Evolutionary conservation across 64 coral and sea anemone genomes (phyloP).

Genomic region (Platygyra sinensis): DNA sequence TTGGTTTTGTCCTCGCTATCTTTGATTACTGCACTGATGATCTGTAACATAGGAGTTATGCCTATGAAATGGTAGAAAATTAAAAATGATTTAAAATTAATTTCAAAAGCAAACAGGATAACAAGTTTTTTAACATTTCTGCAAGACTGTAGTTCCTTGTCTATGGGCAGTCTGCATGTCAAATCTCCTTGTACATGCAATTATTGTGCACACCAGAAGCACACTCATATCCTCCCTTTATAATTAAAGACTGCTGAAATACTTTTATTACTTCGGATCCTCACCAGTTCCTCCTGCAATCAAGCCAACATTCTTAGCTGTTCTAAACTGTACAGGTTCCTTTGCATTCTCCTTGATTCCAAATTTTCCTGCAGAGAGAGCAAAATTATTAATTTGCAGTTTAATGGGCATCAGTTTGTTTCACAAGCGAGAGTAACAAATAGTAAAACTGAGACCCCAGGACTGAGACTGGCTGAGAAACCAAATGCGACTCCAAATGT

Average conservation of each 20-base stretch:
- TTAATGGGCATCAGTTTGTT: too few species aligned
- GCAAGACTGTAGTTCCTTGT: too few species aligned
- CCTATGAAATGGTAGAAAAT: slow-evolving; percentile 18
- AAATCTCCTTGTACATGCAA: too few species aligned
- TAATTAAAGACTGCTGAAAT: too few species aligned
- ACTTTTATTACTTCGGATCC: neutral
- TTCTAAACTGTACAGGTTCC: slow-evolving; percentile 69
- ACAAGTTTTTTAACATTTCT: too few species aligned
- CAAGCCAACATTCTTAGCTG: slow-evolving; percentile 77
- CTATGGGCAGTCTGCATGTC: too few species aligned
- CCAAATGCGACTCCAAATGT: too few species aligned
- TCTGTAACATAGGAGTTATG: slow-evolving; percentile 97
- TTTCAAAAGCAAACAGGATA: neutral
- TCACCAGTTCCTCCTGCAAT: slow-evolving; percentile 97
- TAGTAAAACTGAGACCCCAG: too few species aligned
- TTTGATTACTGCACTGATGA: slow-evolving; percentile 88
- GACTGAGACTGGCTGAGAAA: too few species aligned
- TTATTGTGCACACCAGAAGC: neutral
- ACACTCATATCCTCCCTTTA: neutral
- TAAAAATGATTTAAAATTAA: neutral
- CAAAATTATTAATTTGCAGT: neutral
- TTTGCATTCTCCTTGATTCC: slow-evolving; percentile 76
- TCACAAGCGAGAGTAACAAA: too few species aligned
- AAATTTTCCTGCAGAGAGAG: slow-evolving; percentile 47
- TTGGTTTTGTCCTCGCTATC: slow-evolving; percentile 71